Base-by-base conservation (phyloP, 2,888 invertebrate species). In the Orchestes rusci region DNA sequence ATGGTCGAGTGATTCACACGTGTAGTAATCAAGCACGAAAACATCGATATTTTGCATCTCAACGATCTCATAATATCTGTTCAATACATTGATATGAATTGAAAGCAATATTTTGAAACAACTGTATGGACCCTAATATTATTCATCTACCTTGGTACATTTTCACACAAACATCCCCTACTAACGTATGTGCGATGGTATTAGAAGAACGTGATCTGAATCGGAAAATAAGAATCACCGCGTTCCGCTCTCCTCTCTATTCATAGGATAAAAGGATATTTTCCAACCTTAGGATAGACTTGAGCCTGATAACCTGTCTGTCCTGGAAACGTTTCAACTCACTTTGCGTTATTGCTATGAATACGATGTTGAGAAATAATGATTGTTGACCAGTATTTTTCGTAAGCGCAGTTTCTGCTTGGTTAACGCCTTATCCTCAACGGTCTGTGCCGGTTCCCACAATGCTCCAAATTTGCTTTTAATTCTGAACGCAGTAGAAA, bases 141-240 rank as follows among this genome's bases (percentile, higher is more conserved):
- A 30, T 10, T 10, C 5, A 10, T 12, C 30, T 10, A 30, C 4
- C 7, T 12, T 4, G 3, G 23, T 23, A 5, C 58, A 57, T 61
- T 59, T 63, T 63, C 62, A 61, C 63, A 59, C 59, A 59, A 58
- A 60, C 59, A 60, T 57, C 60, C 57, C 57, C 59, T 56, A 58
- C 58, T 58, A 61, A 62, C 63, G 62, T 62, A 65, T 66, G 64
- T 66, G 65, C 63, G 65, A 64, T 59, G 63, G 65, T 61, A 66
- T 66, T 66, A 66, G 56, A 54, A 59, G 61, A 65, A 66, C 66
- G 66, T 66, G 66, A 60, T 61, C 59, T 63, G 66, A 66, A 66
- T 66, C 60, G 60, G 61, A 64, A 66, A 65, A 59, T 64, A 65
- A 65, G 65, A 65, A 66, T 66, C 65, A 66, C 60, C 56, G 56